These are phyloP conservation scores for Chirona hameri DNA, from an alignment of 2,888 invertebrate genomes.

Conservation along the genomic window DNA sequence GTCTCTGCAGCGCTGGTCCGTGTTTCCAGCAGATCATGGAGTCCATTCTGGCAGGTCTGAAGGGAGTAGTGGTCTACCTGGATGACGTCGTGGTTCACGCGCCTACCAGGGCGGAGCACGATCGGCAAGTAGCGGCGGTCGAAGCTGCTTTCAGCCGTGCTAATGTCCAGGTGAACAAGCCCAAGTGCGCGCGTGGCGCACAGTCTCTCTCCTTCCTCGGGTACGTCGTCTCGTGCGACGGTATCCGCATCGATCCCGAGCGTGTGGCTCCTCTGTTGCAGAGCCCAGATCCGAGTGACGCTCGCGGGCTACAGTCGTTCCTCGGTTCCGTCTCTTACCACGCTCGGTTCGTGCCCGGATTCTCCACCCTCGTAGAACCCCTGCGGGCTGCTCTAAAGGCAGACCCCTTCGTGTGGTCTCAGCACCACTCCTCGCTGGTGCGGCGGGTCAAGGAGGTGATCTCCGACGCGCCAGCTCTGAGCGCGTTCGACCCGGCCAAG, in stretches of 20 bases:
- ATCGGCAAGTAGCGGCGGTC: too few relatives aligned
- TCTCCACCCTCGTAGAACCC: neutral
- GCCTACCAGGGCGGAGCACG: too few relatives aligned
- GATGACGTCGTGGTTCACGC: neutral
- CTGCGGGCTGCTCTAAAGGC: neutral
- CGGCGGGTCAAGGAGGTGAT: neutral
- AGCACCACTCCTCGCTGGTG: neutral
- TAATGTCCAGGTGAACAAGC: too few relatives aligned
- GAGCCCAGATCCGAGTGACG: neutral
- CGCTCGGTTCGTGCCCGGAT: neutral
- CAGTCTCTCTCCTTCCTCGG: too few relatives aligned
- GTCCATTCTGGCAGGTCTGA: neutral
- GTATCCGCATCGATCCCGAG: neutral
- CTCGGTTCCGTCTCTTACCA: neutral
- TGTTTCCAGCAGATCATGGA: neutral
- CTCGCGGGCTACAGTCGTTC: neutral
- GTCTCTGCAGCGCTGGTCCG: too few relatives aligned
- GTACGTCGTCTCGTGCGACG: neutral
- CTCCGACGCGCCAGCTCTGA: neutral
- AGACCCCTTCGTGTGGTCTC: neutral
- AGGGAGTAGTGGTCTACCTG: neutral
- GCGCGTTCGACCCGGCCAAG: neutral
- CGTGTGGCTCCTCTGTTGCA: neutral
- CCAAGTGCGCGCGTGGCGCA: too few relatives aligned
- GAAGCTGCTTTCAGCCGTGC: too few relatives aligned